Evolutionary conservation across 2,113 vertebrate genomes (phyloP).

Genomic region (Zapus hudsonius): DNA sequence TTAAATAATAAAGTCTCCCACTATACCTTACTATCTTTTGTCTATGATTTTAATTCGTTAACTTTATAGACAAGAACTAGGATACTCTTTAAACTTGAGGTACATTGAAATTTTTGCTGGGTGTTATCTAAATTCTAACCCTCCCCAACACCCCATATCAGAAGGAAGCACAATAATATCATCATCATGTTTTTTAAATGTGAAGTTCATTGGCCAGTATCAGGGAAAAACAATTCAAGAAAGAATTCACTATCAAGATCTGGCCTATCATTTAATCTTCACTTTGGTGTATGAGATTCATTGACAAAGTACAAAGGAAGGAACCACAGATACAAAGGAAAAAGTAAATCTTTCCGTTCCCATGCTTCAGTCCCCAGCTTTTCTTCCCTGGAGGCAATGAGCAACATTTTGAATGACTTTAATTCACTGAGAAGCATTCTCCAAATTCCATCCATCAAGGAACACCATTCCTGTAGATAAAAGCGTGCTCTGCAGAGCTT

Average conservation of each 20-base stretch:
- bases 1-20: too few relatives aligned
- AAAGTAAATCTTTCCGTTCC: neutral
- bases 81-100: too few relatives aligned
- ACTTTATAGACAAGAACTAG: too few relatives aligned
- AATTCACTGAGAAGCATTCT: constrained; percentile 42
- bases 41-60: too few relatives aligned
- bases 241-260: neutral
- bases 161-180: too few relatives aligned
- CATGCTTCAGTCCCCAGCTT: neutral
- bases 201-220: neutral
- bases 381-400: neutral
- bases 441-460: constrained; percentile 47
- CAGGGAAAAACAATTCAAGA: neutral
- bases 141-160: too few relatives aligned
- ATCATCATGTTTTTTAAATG: constrained; percentile 13
- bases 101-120: too few relatives aligned
- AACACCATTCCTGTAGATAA: constrained; percentile 56
- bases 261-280: constrained; percentile 36
- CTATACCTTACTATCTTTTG: too few relatives aligned
- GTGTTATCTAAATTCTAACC: too few relatives aligned
- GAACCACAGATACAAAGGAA: constrained; percentile 14
- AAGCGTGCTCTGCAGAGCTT: neutral
- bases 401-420: constrained; percentile 15
- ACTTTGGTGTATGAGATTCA: neutral
- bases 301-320: constrained; percentile 8